Conservation (phyloP, 2,797 vertebrate species). For the Pogoniulus pusillus region DNA sequence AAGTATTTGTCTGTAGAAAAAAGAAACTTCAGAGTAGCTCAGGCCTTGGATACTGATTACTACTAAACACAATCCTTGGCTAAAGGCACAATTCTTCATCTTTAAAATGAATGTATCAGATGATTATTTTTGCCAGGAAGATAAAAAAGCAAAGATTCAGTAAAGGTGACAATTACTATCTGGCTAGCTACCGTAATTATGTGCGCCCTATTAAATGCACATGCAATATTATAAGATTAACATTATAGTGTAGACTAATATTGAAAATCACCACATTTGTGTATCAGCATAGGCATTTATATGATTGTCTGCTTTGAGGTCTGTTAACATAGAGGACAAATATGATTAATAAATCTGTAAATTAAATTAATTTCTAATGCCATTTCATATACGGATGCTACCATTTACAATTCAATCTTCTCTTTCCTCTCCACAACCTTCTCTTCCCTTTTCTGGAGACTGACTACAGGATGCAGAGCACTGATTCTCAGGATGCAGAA, state of each 20-base stretch:
- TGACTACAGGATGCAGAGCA: background rate
- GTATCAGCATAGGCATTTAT: background rate
- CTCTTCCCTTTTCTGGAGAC: background rate
- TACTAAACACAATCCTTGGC: background rate
- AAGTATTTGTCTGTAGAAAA: background rate
- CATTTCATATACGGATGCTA: background rate
- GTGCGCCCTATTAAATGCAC: background rate
- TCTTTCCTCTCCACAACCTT: background rate
- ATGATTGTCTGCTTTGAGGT: background rate
- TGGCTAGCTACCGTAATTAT: background rate
- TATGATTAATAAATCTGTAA: background rate
- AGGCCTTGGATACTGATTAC: background rate
- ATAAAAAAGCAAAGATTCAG: conserved; percentile 48
- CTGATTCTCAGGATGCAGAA: background rate
- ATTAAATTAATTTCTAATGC: background rate
- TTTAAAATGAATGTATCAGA: background rate
- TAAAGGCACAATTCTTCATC: background rate
- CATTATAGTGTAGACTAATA: background rate
- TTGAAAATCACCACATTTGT: background rate
- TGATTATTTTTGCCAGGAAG: background rate
- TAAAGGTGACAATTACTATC: conserved; percentile 65
- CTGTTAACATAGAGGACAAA: background rate
- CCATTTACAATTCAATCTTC: background rate
- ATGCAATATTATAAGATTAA: background rate
- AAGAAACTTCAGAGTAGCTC: background rate